phyloP scores from a whole-genome alignment of 2,888 invertebrate genomes.

The Abscondita cerata region DNA sequence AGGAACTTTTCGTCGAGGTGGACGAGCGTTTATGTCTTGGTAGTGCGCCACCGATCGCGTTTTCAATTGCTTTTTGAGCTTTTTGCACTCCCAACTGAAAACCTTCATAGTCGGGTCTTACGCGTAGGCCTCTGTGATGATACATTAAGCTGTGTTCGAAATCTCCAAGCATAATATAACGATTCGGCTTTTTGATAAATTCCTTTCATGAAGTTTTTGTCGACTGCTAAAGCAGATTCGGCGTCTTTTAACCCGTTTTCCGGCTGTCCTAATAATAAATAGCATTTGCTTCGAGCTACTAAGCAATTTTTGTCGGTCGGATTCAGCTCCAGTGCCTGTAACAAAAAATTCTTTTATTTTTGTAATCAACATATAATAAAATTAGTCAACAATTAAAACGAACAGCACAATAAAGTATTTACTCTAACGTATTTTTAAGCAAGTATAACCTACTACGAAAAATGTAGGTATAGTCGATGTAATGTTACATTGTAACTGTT shows the following conservation, averaged over 20 bases:
- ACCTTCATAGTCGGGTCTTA: conserved; percentile 82
- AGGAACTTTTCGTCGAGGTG: conserved; percentile 21
- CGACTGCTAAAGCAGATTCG: conserved; percentile 77
- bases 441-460: no score
- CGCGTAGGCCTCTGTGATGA: conserved; percentile 85
- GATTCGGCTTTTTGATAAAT: conserved; percentile 93
- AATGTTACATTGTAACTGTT: no score
- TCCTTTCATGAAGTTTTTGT: conserved; percentile 75
- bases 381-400: no score
- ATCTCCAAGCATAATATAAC: conserved; percentile 87
- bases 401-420: no score
- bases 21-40: conserved; percentile 32
- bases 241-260: conserved; percentile 83
- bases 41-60: conserved; percentile 73
- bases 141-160: conserved; percentile 93
- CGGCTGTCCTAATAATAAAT: conserved; percentile 84
- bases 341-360: conserved; percentile 42
- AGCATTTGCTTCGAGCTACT: conserved; percentile 89
- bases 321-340: conserved; percentile 86
- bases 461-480: no score
- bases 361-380: not conserved
- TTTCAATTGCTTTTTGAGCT: conserved; percentile 92
- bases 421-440: no score
- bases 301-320: conserved; percentile 85
- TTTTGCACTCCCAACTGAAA: conserved; percentile 87